Conservation (phyloP, 2,113 vertebrate species). For the Lates calcarifer region DNA sequence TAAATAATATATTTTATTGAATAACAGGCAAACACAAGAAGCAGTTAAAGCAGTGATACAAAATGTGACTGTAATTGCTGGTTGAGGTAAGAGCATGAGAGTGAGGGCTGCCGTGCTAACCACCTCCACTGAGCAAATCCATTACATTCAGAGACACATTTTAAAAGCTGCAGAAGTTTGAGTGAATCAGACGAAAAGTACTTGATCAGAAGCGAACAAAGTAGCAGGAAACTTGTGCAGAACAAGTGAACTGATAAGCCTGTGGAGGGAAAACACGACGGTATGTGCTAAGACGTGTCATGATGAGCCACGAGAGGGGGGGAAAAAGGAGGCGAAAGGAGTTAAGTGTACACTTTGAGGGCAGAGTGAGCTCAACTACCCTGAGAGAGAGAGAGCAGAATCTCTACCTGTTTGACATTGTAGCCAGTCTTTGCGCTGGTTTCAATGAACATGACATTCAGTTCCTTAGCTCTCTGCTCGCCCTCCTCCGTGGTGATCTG, state of each 20-base stretch:
- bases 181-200: conserved; percentile 24
- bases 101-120: conserved; percentile 25
- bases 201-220: conserved; percentile 2
- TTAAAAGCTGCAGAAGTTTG: conserved; percentile 30
- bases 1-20: background rate
- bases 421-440: conserved; percentile 97
- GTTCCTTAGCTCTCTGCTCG: conserved; percentile 96
- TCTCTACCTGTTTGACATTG: conserved; percentile 95
- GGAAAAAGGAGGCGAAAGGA: conserved; percentile 38
- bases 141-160: conserved; percentile 38
- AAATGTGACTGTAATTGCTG: conserved; percentile 13
- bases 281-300: conserved; percentile 17
- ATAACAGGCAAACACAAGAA: conserved; percentile 39
- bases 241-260: conserved; percentile 36
- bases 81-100: conserved; percentile 7
- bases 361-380: conserved; percentile 65
- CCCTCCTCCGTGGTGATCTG: conserved; percentile 97
- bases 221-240: conserved; percentile 19
- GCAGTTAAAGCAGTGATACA: conserved; percentile 29
- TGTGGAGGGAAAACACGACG: conserved; percentile 24
- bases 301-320: conserved; percentile 33
- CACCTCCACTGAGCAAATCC: conserved; percentile 17
- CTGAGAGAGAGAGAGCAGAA: conserved; percentile 64
- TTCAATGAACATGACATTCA: conserved; percentile 98
- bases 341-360: conserved; percentile 27